phyloP scores from a whole-genome alignment of 2,797 vertebrate species.

The Mastacembelus armatus region DNA sequence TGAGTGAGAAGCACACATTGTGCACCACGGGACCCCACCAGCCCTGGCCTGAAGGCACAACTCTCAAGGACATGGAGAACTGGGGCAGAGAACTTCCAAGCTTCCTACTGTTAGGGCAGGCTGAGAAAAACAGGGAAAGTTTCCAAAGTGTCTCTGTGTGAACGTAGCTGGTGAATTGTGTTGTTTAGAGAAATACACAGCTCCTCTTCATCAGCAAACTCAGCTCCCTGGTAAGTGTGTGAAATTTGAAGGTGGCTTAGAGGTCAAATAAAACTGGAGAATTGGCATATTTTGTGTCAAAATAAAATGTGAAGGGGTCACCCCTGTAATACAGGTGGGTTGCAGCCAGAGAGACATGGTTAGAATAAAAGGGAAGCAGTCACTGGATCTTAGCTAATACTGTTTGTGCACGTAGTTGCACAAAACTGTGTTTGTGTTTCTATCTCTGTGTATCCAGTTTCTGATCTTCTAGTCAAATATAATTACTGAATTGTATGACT shows the following conservation, averaged over 20 bases:
- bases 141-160: slow-evolving; percentile 65
- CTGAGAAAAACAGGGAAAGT: slow-evolving; percentile 66
- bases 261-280: not conserved
- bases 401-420: slow-evolving; percentile 15
- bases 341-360: not conserved
- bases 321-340: not conserved
- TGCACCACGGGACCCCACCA: slow-evolving; percentile 84
- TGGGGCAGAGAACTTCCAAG: slow-evolving; percentile 85
- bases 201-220: slow-evolving; percentile 39
- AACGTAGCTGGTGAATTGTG: slow-evolving; percentile 38
- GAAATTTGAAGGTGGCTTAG: slow-evolving; percentile 1
- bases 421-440: slow-evolving; percentile 39
- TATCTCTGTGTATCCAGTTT: slow-evolving; percentile 31
- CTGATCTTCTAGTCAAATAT: slow-evolving; percentile 62
- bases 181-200: slow-evolving; percentile 29
- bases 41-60: slow-evolving; percentile 85
- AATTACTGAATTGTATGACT: slow-evolving; percentile 43
- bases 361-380: not conserved
- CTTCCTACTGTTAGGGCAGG: slow-evolving; percentile 79
- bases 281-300: not conserved
- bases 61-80: slow-evolving; percentile 88
- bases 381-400: not conserved
- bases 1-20: slow-evolving; percentile 85
- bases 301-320: not conserved
- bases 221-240: not conserved